phyloP scores from a whole-genome alignment of 2,797 vertebrate genomes.

The Cyprinodon diabolis region DNA sequence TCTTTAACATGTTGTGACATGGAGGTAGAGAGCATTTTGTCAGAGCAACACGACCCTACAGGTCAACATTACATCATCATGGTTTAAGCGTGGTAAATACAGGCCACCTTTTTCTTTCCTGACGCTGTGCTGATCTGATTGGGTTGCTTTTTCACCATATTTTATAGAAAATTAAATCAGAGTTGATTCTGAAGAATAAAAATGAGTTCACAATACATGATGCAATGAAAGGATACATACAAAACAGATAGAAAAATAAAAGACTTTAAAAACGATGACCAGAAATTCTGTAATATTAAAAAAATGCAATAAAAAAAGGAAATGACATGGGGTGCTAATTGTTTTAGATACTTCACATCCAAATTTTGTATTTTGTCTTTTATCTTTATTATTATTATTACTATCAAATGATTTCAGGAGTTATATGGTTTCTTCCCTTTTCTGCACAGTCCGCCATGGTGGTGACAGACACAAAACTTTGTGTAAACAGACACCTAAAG shows the following conservation, averaged over 20 bases:
- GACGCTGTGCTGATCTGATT: background rate
- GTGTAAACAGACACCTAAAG: too few species aligned
- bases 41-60: slow-evolving; percentile 14
- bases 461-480: too few species aligned
- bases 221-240: background rate
- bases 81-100: slow-evolving; percentile 22
- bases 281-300: background rate
- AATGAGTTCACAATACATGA: background rate
- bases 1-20: background rate
- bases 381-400: background rate
- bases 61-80: slow-evolving; percentile 36
- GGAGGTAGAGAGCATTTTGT: slow-evolving; percentile 3
- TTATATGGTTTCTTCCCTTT: background rate
- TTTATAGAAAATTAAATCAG: background rate
- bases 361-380: background rate
- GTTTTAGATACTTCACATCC: background rate
- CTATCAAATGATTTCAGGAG: background rate
- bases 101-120: background rate
- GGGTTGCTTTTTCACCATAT: background rate
- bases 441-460: background rate
- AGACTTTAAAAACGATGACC: background rate
- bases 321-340: too few species aligned
- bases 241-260: background rate
- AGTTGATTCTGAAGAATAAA: background rate
- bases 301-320: background rate